These are phyloP conservation scores for Tamias sibiricus DNA, from an alignment of 2,113 vertebrate species.

Conservation along the genomic window DNA sequence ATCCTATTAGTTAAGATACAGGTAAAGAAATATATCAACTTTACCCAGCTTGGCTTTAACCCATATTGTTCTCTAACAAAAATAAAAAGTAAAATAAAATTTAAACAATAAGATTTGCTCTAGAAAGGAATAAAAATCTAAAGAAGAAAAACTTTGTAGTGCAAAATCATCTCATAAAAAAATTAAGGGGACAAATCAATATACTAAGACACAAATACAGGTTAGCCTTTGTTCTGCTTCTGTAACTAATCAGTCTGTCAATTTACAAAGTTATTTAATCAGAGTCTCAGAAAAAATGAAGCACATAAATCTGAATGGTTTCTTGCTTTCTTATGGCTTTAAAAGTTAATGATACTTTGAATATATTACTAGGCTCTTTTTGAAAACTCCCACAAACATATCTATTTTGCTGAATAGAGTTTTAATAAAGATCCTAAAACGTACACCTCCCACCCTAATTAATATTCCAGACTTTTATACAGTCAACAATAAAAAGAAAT, in stretches of 20 bases:
- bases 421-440: neutral
- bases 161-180: neutral
- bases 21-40: neutral
- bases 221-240: neutral
- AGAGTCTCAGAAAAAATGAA: neutral
- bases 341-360: conserved; percentile 4
- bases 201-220: neutral
- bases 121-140: neutral
- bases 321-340: neutral
- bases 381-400: neutral
- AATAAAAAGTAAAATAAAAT: neutral
- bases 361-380: neutral
- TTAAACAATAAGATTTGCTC: neutral
- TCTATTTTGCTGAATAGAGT: neutral
- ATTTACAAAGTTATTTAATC: conserved; percentile 10
- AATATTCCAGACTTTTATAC: neutral
- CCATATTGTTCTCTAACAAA: neutral
- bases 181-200: neutral
- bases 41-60: neutral
- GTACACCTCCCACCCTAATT: neutral
- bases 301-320: neutral
- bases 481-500: neutral
- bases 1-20: neutral
- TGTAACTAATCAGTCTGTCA: neutral
- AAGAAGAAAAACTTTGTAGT: neutral